Percentiles rank a stretch among this genome's conserved stretches.
phyloP scores from a whole-genome alignment of 2,797 vertebrate genomes.

The Pangasius larnaudii region DNA sequence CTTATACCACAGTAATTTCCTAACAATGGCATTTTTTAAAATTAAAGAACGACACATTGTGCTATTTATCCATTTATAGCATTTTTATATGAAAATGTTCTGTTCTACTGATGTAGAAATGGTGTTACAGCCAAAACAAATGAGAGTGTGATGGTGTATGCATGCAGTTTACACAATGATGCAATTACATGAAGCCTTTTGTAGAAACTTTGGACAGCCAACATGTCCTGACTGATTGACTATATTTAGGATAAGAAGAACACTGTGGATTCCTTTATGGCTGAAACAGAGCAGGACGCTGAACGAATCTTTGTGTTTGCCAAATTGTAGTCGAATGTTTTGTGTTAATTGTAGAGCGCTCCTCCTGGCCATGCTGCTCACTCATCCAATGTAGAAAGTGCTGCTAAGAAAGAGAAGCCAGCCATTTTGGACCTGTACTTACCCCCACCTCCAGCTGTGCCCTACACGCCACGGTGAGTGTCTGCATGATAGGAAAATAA shows the following conservation, averaged over 20 bases:
- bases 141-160: not conserved
- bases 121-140: not conserved
- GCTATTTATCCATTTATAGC: too few species aligned
- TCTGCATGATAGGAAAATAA: not conserved
- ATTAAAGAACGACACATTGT: not conserved
- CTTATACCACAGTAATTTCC: not conserved
- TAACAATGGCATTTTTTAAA: not conserved
- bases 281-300: not conserved
- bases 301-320: not conserved
- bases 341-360: constrained; percentile 68
- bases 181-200: not conserved
- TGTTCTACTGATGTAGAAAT: not conserved
- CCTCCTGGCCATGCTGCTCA: constrained; percentile 65
- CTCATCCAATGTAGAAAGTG: constrained; percentile 71
- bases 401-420: constrained; percentile 80
- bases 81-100: not conserved
- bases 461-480: constrained; percentile 86
- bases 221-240: not conserved
- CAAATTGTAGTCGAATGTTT: not conserved
- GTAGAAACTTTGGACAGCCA: not conserved
- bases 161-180: not conserved
- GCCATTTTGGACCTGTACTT: constrained; percentile 88
- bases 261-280: not conserved
- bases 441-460: constrained; percentile 85
- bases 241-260: not conserved